A percentile compares a stretch with the other conserved stretches of the same genome.
These are phyloP conservation scores for Bradysia coprophila DNA, from an alignment of 1,140 invertebrate genomes.

Conservation along the genomic window DNA sequence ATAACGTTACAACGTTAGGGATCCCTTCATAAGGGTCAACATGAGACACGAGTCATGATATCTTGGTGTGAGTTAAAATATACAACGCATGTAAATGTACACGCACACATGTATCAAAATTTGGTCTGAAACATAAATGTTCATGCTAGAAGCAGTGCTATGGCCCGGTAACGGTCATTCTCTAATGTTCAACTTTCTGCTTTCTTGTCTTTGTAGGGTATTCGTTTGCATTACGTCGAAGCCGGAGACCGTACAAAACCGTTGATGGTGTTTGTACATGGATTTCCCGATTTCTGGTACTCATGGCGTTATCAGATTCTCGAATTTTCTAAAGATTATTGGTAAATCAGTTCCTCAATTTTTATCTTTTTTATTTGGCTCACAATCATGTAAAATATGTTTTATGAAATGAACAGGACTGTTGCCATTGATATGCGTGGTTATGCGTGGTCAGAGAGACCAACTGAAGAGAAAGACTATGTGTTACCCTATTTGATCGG, in stretches of 20 bases:
- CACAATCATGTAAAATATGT: too few species aligned
- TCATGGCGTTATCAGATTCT: not conserved
- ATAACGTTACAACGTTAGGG: too few species aligned
- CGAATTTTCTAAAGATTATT: not conserved
- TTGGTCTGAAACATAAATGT: too few species aligned
- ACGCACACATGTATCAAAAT: too few species aligned
- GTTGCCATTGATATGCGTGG: constrained; percentile 49
- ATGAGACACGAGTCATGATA: too few species aligned
- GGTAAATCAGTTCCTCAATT: not conserved
- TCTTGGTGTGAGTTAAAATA: too few species aligned
- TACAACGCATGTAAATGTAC: too few species aligned
- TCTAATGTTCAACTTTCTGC: not conserved
- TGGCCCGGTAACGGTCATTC: not conserved
- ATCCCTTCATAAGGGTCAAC: too few species aligned
- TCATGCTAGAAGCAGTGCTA: too few species aligned
- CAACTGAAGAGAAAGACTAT: constrained; percentile 32
- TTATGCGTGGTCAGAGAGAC: constrained; percentile 47
- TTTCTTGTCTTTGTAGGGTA: not conserved
- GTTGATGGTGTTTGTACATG: constrained; percentile 43
- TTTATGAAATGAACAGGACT: too few species aligned
- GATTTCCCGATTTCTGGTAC: constrained; percentile 54
- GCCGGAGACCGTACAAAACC: constrained; percentile 36
- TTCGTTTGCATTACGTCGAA: constrained; percentile 36
- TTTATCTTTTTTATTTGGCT: too few species aligned
- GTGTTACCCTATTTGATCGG: constrained; percentile 28